Evolutionary conservation across 2,888 invertebrate genomes (phyloP).

Genomic region (Andricus quercusramuli): DNA sequence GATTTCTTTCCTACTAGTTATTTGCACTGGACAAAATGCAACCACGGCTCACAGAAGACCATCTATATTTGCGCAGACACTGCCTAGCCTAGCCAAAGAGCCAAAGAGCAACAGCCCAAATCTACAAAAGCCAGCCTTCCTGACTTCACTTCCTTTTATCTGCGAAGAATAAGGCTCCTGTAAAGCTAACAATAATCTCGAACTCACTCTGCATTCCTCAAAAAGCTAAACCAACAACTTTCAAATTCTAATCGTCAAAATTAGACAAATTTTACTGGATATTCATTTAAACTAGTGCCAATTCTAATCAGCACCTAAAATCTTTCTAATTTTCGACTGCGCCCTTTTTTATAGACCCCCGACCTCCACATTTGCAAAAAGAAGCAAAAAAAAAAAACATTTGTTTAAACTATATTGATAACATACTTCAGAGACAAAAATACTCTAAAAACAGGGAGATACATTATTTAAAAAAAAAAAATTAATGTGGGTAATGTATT

Average conservation of each 20-base stretch:
- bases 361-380: no score
- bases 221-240: conserved; percentile 1
- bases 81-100: background rate
- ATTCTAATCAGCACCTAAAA: no score
- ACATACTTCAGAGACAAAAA: no score
- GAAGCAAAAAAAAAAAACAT: no score
- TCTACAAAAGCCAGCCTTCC: conserved; percentile 10
- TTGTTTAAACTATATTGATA: no score
- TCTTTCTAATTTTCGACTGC: no score
- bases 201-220: conserved; percentile 9
- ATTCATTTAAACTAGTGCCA: no score
- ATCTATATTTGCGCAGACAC: conserved; percentile 28
- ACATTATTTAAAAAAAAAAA: no score
- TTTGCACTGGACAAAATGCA: conserved; percentile 68
- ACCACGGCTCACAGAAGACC: conserved; percentile 44
- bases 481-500: no score
- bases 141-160: conserved; percentile 31
- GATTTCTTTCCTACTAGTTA: conserved; percentile 56
- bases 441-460: no score
- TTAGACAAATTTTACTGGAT: background rate
- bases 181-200: conserved; percentile 22
- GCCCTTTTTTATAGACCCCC: no score
- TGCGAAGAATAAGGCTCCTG: background rate
- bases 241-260: background rate
- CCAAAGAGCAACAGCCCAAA: background rate